phyloP scores from a whole-genome alignment of 1,140 invertebrate genomes.

The Mya arenaria region DNA sequence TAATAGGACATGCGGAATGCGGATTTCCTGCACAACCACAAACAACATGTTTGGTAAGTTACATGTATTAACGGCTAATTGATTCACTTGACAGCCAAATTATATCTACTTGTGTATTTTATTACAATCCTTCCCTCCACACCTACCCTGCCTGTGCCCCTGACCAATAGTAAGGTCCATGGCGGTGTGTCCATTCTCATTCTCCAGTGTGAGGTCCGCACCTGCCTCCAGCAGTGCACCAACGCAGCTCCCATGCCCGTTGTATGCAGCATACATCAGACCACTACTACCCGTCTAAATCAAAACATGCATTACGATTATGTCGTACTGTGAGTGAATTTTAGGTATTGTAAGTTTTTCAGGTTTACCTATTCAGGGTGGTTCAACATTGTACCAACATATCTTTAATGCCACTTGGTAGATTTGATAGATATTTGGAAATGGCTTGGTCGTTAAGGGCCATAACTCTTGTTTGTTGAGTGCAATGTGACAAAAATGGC shows the following conservation, averaged over 20 bases:
- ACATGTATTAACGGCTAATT: not conserved
- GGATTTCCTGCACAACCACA: too few species aligned
- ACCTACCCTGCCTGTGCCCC: conserved; percentile 69
- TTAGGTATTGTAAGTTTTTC: too few species aligned
- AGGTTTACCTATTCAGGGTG: too few species aligned
- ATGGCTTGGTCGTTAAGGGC: too few species aligned
- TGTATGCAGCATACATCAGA: conserved; percentile 93
- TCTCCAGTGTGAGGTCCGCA: conserved; percentile 89
- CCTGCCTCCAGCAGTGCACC: conserved; percentile 90
- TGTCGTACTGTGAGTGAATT: too few species aligned
- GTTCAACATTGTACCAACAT: too few species aligned
- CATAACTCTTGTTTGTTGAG: too few species aligned
- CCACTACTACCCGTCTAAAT: conserved; percentile 90
- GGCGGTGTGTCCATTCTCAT: conserved; percentile 91
- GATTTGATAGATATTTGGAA: too few species aligned
- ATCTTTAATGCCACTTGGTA: too few species aligned
- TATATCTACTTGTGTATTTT: not conserved
- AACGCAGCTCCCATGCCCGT: conserved; percentile 92
- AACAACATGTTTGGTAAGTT: not conserved
- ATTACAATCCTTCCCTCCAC: not conserved
- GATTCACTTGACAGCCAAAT: not conserved
- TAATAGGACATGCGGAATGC: not conserved
- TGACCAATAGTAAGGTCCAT: conserved; percentile 88
- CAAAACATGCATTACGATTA: too few species aligned
- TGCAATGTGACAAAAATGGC: too few species aligned